Percentiles rank a stretch among this genome's conserved stretches.
These are phyloP conservation scores for Agonopterix alstromeriana DNA, from an alignment of 2,888 invertebrate species.

Conservation along the genomic window DNA sequence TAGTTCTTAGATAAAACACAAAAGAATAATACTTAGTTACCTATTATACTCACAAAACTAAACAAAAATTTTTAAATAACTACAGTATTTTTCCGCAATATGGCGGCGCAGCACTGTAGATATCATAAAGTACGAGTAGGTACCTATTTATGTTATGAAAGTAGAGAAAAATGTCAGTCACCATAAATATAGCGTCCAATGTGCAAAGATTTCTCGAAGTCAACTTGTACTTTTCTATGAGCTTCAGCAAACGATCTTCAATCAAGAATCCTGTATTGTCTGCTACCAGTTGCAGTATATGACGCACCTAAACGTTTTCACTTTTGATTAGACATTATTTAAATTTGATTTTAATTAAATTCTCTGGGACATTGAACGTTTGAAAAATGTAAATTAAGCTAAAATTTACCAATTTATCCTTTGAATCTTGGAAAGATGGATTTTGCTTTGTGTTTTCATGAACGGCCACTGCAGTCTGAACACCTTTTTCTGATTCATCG, in stretches of 20 bases:
- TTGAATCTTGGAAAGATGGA: slow-evolving; percentile 14
- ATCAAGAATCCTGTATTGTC: slow-evolving; percentile 85
- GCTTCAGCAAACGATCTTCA: slow-evolving; percentile 80
- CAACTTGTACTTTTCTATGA: slow-evolving; percentile 79
- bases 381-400: not conserved
- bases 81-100: too few relatives aligned
- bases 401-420: slow-evolving; percentile 33
- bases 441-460: too few relatives aligned
- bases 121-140: too few relatives aligned
- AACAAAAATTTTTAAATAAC: too few relatives aligned
- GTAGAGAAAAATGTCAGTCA: slow-evolving; percentile 31
- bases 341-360: too few relatives aligned
- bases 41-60: too few relatives aligned
- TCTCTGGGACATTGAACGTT: not conserved
- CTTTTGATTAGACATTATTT: not conserved
- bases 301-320: slow-evolving; percentile 56
- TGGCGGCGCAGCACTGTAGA: too few relatives aligned
- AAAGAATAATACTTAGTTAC: too few relatives aligned
- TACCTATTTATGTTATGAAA: too few relatives aligned
- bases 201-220: slow-evolving; percentile 82
- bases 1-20: too few relatives aligned
- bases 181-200: slow-evolving; percentile 86
- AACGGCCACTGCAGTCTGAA: too few relatives aligned
- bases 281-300: slow-evolving; percentile 80
- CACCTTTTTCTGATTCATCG: too few relatives aligned